These are phyloP conservation scores for Cheilosia variabilis DNA, from an alignment of 2,888 invertebrate genomes.

Conservation along the genomic window DNA sequence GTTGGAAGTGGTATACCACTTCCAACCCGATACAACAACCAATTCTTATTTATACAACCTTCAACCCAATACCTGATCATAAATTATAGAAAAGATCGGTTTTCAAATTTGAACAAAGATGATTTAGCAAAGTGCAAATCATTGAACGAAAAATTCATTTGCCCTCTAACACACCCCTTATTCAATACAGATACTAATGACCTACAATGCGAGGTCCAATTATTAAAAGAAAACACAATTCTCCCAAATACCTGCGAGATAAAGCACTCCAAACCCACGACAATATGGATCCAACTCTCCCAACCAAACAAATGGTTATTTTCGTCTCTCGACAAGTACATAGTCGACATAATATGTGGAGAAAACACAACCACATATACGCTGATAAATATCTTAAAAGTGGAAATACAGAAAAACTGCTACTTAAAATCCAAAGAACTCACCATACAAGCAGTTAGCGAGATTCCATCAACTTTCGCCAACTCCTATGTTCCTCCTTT, in stretches of 20 bases:
- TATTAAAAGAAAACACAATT: constrained; percentile 6
- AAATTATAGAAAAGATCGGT: constrained; percentile 7
- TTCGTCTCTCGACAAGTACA: too few species aligned
- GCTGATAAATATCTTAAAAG: too few species aligned
- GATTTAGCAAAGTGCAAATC: constrained; percentile 19
- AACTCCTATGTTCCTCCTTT: too few species aligned
- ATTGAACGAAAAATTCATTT: constrained; percentile 1
- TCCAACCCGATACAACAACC: constrained; percentile 1
- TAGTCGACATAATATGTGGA: too few species aligned
- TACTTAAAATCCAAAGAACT: too few species aligned
- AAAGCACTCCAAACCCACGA: neutral
- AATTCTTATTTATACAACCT: constrained; percentile 15
- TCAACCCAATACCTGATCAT: constrained; percentile 14
- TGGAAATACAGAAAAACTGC: too few species aligned
- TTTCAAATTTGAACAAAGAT: constrained; percentile 16
- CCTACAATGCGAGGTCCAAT: constrained; percentile 12
- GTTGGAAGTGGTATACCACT: too few species aligned
- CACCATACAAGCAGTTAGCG: too few species aligned
- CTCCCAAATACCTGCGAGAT: constrained; percentile 6
- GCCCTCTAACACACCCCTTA: constrained; percentile 21
- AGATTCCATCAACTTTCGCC: neutral
- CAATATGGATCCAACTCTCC: constrained; percentile 8
- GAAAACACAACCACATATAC: too few species aligned
- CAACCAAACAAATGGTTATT: too few species aligned
- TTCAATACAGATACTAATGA: constrained; percentile 2